Base-by-base conservation (phyloP, 2,113 vertebrate species). In the Girardinichthys multiradiatus region DNA sequence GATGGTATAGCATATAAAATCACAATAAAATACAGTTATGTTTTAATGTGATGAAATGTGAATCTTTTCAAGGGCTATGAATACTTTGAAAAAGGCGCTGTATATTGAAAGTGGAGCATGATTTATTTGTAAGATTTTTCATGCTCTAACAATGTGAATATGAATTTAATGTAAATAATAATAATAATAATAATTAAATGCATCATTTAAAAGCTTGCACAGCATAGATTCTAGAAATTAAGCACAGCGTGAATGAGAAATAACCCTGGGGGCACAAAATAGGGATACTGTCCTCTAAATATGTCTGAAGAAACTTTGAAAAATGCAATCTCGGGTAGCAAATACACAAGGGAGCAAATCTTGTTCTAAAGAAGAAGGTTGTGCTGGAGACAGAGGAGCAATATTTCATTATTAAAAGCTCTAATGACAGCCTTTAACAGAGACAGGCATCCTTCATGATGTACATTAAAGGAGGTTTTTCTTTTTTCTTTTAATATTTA, bases 351-450 rank as follows among this genome's bases (percentile, higher is more conserved):
- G 60, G 72, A 75, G 63, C 58, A 68, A 17, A 60, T 69, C 79
- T 70, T 63, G 37, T 61, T 76, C 37, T 57, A 70, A 76, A 2
- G 10, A 80, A 76, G 77, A 69, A 59, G 15, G 70, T 69, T 39
- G 66, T 63, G 13, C 70, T 61, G 19, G 59, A 48, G 68, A 80
- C 68, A 51, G 64, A 79, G 74, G 76, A 82, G 74, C 79, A 73
- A 84, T 86, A 77, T 83, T 67, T 81, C 64, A 79, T 81, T 80
- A 88, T 88, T 82, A 84, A 86, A 85, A 73, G 63, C 70, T 82
- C 60, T 88, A 87, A 90, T 88, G 79, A 63, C 65, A 67, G 72
- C 73, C 80, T 85, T 86, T 64, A 84, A 83, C 70, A 63, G 51
- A 62, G 58, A 76, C 59, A 76, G 65, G 35, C 80, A 83, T 86